Conservation (phyloP, 1,140 invertebrate species). For the Drosophila pandora region DNA sequence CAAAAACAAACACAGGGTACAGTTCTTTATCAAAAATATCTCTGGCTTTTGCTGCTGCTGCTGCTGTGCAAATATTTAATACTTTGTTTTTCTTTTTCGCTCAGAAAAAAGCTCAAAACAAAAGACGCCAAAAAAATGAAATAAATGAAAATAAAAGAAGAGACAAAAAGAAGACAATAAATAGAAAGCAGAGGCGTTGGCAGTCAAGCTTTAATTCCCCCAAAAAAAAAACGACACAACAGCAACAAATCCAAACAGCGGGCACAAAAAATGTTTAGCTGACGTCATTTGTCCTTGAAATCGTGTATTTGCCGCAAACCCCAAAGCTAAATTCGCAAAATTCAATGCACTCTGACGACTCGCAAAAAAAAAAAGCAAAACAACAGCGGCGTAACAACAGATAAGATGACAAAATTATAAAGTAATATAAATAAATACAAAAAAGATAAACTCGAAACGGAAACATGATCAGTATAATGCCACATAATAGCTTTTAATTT, state of each 20-base stretch:
- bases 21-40: slow-evolving; percentile 72
- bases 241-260: slow-evolving; percentile 16
- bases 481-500: slow-evolving; percentile 5
- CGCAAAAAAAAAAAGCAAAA: slow-evolving; percentile 26
- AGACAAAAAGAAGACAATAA: slow-evolving; percentile 32
- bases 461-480: slow-evolving; percentile 8
- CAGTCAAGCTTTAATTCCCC: slow-evolving; percentile 42
- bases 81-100: slow-evolving; percentile 21
- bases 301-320: slow-evolving; percentile 70
- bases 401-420: slow-evolving; percentile 35
- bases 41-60: slow-evolving; percentile 57
- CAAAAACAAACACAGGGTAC: slow-evolving; percentile 27
- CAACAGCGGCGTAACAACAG: slow-evolving; percentile 24
- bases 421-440: slow-evolving; percentile 22
- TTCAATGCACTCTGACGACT: slow-evolving; percentile 67
- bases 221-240: slow-evolving; percentile 41
- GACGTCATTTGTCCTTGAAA: slow-evolving; percentile 82
- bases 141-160: slow-evolving; percentile 26
- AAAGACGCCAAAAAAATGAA: slow-evolving; percentile 48
- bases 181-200: slow-evolving; percentile 57
- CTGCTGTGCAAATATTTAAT: slow-evolving; percentile 77
- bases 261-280: slow-evolving; percentile 69
- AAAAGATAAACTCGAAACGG: slow-evolving; percentile 10
- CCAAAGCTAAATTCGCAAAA: slow-evolving; percentile 69
- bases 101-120: slow-evolving; percentile 46